These are phyloP conservation scores for Seira musarum DNA, from an alignment of 2,888 invertebrate species.

Conservation along the genomic window DNA sequence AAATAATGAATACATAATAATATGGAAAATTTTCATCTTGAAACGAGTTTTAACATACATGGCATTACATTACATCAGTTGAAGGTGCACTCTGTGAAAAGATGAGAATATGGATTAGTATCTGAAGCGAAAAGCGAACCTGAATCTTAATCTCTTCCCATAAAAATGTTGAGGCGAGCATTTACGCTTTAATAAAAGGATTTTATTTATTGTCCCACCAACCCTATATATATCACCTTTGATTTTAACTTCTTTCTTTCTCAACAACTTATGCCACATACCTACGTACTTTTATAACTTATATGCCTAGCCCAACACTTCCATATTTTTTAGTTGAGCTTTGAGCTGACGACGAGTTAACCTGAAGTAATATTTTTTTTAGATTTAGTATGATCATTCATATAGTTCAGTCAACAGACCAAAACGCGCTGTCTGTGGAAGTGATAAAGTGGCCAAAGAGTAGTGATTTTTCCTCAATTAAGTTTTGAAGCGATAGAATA, in stretches of 20 bases:
- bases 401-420: too few species aligned
- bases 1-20: not conserved
- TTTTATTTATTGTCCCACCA: too few species aligned
- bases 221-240: too few species aligned
- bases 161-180: not conserved
- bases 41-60: not conserved
- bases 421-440: not conserved
- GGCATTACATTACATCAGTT: too few species aligned
- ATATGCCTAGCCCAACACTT: too few species aligned
- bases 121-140: too few species aligned
- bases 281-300: not conserved
- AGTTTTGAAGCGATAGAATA: too few species aligned
- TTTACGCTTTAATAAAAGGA: too few species aligned
- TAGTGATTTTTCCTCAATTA: not conserved
- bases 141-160: not conserved
- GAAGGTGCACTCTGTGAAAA: not conserved
- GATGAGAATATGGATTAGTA: too few species aligned
- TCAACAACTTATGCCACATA: constrained; percentile 7
- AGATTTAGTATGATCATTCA: too few species aligned
- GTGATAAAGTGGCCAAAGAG: not conserved
- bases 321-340: not conserved
- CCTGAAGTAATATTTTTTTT: too few species aligned
- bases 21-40: not conserved
- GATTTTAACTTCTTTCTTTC: not conserved
- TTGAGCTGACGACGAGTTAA: not conserved